Base-by-base conservation (phyloP, 2,113 vertebrate species). In the Axis porcinus region DNA sequence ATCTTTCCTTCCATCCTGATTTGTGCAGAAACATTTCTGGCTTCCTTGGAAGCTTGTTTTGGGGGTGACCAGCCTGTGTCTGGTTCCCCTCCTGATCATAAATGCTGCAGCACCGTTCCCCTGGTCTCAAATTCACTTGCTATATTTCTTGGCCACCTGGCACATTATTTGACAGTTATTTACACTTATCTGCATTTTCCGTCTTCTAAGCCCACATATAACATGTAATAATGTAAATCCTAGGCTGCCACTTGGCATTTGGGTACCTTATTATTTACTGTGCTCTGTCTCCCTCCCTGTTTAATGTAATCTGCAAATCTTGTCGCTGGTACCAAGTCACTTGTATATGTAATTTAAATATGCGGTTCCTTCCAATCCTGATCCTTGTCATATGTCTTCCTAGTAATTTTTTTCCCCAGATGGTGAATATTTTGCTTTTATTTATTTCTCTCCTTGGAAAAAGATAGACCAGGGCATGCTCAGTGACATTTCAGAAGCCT, bases 311-410 rank as follows among this genome's bases (percentile, higher is more conserved):
- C 76, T 83, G 36, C 85, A 97, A 92, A 95, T 96, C 93, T 94
- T 96, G 58, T 94, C 91, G 57, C 87, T 19, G 50, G 82, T 92
- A 94, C 94, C 14, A 96, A 97, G 81, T 88, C 84, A 96, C 97
- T 97, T 98, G 92, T 97, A 81, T 81, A 81, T 82, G 89, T 93
- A 96, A 97, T 96, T 98, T 96, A 96, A 97, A 91, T 95, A 92
- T 62, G 67, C 11, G 0, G 7, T 83, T 54, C 94, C 62, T 94
- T 58, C 55, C 58, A 85, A 89, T 60, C n/a, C 40, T 33, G 82
- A 91, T 89, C 36, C 40, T 70, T 94, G 78, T 81, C 70, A 47
- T 88, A 84, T 86, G 83, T 86, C 85, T 95, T 81, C 40, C 45
- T 81, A 47, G 70, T 92, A 81, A 95, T 91, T 74, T 96, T 96